phyloP scores from a whole-genome alignment of 2,797 vertebrate species.

The Chromis chromis region DNA sequence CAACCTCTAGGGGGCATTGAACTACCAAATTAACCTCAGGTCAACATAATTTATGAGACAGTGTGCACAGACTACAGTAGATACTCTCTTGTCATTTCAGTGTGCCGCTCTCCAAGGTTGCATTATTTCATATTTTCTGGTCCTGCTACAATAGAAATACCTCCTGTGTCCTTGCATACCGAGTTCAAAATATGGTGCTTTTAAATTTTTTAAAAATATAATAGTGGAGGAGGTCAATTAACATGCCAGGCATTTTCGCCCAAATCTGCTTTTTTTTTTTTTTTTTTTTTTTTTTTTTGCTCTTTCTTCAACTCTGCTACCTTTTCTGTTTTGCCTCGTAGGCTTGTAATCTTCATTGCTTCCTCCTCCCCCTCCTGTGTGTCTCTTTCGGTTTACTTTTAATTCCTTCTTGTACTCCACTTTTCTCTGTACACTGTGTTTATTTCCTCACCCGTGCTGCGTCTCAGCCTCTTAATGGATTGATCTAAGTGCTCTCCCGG shows the following conservation, averaged over 20 bases:
- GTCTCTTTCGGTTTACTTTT: constrained; percentile 65
- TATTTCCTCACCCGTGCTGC: constrained; percentile 64
- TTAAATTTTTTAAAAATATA: constrained; percentile 25
- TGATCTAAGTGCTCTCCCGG: constrained; percentile 75
- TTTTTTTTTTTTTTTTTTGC: neutral
- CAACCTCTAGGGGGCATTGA: constrained; percentile 78
- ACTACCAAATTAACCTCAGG: constrained; percentile 78
- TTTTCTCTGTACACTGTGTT: constrained; percentile 52
- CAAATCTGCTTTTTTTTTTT: neutral
- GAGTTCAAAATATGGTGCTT: constrained; percentile 23
- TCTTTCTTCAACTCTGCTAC: constrained; percentile 13
- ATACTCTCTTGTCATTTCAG: constrained; percentile 55
- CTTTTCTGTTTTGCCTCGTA: constrained; percentile 34
- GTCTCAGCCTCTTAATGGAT: constrained; percentile 71
- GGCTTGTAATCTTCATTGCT: constrained; percentile 37
- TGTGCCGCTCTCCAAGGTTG: constrained; percentile 40
- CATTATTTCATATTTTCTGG: constrained; percentile 48
- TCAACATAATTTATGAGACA: constrained; percentile 72
- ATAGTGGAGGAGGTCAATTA: constrained; percentile 18
- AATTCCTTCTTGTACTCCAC: constrained; percentile 61
- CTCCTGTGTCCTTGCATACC: constrained; percentile 47
- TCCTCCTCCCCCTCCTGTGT: constrained; percentile 18
- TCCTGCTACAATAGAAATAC: constrained; percentile 15
- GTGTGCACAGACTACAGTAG: constrained; percentile 36
- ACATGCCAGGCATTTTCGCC: constrained; percentile 11